phyloP scores from a whole-genome alignment of 1,140 invertebrate genomes.

The Calliopsis andreniformis region DNA sequence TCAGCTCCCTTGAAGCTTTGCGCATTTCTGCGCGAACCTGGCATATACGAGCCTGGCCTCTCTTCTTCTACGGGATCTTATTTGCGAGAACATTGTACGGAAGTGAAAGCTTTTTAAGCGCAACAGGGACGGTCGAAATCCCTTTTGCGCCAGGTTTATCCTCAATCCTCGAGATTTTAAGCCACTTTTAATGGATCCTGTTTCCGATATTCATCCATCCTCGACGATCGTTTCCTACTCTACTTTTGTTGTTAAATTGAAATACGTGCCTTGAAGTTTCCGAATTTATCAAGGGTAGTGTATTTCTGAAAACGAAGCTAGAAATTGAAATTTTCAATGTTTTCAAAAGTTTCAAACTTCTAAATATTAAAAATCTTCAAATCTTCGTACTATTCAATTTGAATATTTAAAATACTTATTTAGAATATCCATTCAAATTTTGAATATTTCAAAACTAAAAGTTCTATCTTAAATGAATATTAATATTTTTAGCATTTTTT shows the following conservation, averaged over 20 bases:
- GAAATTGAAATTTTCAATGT: too few species aligned
- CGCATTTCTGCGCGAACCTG: constrained; percentile 8
- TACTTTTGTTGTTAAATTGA: neutral
- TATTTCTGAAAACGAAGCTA: too few species aligned
- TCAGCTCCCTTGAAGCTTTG: constrained; percentile 32
- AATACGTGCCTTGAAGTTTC: neutral
- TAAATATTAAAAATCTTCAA: too few species aligned
- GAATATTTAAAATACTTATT: too few species aligned
- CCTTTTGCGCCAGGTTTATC: neutral
- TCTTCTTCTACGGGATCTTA: constrained; percentile 18
- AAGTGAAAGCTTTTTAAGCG: neutral
- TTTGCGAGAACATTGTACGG: constrained; percentile 4
- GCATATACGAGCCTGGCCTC: neutral
- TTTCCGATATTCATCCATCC: neutral
- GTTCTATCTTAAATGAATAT: too few species aligned
- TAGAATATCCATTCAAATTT: too few species aligned
- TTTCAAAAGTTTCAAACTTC: too few species aligned
- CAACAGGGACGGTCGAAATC: neutral
- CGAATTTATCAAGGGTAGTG: neutral
- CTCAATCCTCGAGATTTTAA: neutral
- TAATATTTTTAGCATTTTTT: too few species aligned
- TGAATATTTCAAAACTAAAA: too few species aligned
- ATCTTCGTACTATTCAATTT: too few species aligned
- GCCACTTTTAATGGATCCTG: neutral
- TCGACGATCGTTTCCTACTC: neutral